These are phyloP conservation scores for Lapara coniferarum DNA, from an alignment of 2,888 invertebrate genomes.

Conservation along the genomic window DNA sequence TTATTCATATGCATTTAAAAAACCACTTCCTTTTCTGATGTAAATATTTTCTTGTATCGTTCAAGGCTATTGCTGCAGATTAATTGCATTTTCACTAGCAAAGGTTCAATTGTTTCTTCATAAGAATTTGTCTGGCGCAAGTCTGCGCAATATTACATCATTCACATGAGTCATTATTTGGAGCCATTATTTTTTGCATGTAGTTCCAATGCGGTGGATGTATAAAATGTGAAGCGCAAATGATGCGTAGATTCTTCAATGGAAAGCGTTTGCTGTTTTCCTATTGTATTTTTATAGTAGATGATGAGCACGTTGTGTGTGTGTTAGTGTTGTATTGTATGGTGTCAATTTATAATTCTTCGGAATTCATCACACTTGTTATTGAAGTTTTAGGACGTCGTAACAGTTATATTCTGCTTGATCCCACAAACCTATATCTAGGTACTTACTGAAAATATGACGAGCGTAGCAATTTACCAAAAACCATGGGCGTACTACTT, in stretches of 20 bases:
- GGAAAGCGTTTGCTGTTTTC: constrained; percentile 53
- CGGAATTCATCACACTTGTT: constrained; percentile 49
- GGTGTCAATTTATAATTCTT: constrained; percentile 52
- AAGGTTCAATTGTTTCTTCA: constrained; percentile 53
- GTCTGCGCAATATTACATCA: constrained; percentile 72
- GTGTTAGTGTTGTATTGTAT: constrained; percentile 51
- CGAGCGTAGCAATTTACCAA: too few relatives aligned
- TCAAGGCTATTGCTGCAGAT: constrained; percentile 37
- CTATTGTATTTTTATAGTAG: constrained; percentile 38
- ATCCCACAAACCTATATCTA: too few relatives aligned
- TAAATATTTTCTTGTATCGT: constrained; percentile 29
- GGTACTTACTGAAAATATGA: too few relatives aligned
- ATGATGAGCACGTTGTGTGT: constrained; percentile 42
- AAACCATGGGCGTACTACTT: too few relatives aligned
- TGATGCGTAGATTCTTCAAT: constrained; percentile 52
- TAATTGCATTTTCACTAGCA: constrained; percentile 47
- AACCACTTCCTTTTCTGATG: constrained; percentile 26
- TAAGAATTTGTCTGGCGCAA: constrained; percentile 72
- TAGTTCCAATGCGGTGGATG: constrained; percentile 57
- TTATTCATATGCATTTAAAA: neutral
- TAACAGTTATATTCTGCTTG: neutral
- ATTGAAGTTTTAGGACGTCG: neutral
- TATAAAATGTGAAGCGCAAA: constrained; percentile 42
- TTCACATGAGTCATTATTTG: constrained; percentile 50
- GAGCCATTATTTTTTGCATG: constrained; percentile 36